Evolutionary conservation across 2,797 vertebrate species (phyloP).

Genomic region (Notolepis coatsorum): DNA sequence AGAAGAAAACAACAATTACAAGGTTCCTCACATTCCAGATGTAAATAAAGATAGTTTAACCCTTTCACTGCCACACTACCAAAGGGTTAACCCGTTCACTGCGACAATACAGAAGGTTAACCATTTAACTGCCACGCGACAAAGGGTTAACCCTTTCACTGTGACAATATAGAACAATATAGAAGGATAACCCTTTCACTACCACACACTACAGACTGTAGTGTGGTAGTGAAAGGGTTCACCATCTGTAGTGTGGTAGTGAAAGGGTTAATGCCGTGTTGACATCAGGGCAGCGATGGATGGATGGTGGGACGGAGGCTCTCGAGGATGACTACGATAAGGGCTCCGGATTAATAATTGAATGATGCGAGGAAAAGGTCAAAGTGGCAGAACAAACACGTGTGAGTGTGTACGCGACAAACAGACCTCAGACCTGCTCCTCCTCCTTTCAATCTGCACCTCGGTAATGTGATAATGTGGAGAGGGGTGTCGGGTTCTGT

Average conservation of each 20-base stretch:
- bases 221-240: too few species aligned
- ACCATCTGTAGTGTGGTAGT: too few species aligned
- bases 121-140: too few species aligned
- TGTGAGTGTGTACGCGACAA: slow-evolving; percentile 19
- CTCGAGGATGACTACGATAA: slow-evolving; percentile 43
- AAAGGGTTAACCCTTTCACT: too few species aligned
- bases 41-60: slow-evolving; percentile 57
- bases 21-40: slow-evolving; percentile 60
- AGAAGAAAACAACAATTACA: slow-evolving; percentile 53
- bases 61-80: too few species aligned
- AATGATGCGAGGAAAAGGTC: slow-evolving; percentile 56
- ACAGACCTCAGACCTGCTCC: slow-evolving; percentile 2
- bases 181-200: too few species aligned
- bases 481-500: slow-evolving; percentile 10
- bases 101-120: too few species aligned
- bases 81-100: too few species aligned
- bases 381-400: slow-evolving; percentile 47
- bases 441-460: slow-evolving; percentile 36
- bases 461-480: slow-evolving; percentile 40
- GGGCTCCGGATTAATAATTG: slow-evolving; percentile 54
- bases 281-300: slow-evolving; percentile 37
- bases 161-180: too few species aligned
- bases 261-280: slow-evolving; percentile 42
- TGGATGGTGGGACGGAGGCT: slow-evolving; percentile 15
- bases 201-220: too few species aligned